Evolutionary conservation across 2,797 vertebrate genomes (phyloP), one percentile per base, ranked within the genome.

Genomic region (Erpetoichthys calabaricus): DNA sequence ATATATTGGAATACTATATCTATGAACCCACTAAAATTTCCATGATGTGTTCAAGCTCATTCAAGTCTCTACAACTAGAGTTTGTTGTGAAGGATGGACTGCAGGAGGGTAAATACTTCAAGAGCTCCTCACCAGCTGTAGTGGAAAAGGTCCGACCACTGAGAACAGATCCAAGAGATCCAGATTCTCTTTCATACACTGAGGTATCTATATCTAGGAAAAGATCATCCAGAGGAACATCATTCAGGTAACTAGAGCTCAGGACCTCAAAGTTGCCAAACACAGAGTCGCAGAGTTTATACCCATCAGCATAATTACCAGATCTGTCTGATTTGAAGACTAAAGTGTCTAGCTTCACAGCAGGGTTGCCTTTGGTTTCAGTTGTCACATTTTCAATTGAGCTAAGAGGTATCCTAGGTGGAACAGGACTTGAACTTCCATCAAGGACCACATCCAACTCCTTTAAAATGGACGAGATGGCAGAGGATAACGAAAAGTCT

Each of bases 161-260:
- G 47, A 7, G 25, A n/a, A 25, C 4, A 3, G 55, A 2, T 8
- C 71, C 70, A 0, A 74, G 60, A 6, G 56, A 55, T 0, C 65
- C 59, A 56, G 73, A 65, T 47, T 88, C 88, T 56, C 63, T 73
- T 59, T 89, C 85, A 49, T 86, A 77, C 9, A 79, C 64, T 1
- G 81, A 84, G 0, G 84, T 77, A 67, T 90, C 87, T 54, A 89
- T 85, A 64, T 91, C 86, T 58, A 83, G 67, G 45, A 91, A 85
- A 56, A 87, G 70, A 55, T 89, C 83, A 49, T 90, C 86, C 45
- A 85, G 70, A 3, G 75, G 70, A 8, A 82, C 60, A 44, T 85
- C 83, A 0, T 73, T 72, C 8, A 85, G 65, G 68, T 80, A 86
- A 55, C 69, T 67, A 53, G 78, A 76, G 44, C 70, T 74, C 68